Base-by-base conservation (phyloP, 1,140 invertebrate species). In the Sarcophaga bullata region DNA sequence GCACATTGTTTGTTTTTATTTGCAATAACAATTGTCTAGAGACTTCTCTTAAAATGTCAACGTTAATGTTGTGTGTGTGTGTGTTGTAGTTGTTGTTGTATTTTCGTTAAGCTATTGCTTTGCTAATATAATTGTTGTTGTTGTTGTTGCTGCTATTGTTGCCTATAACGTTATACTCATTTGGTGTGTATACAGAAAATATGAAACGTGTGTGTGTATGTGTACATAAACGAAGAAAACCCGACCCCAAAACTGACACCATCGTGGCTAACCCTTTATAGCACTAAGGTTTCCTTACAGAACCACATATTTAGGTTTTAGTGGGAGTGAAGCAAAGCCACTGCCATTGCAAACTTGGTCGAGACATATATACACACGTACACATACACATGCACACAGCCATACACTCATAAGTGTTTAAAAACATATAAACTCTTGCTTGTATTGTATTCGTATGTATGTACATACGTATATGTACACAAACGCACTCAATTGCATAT, bases 231-330 rank as follows among this genome's bases (percentile, higher is more conserved):
- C 84, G 84, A 87, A 88, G 86, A 87, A 88, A 86, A 85, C 86
- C 86, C 85, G 85, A 89, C 86, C 88, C 88, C 86, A 88, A 81
- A 89, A 89, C 86, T 89, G 87, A 89, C 85, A 88, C 88, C 88
- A 89, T 87, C 87, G 88, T 86, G 88, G 88, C 88, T 90, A 90
- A 90, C 88, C 88, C 88, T 90, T 90, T 90, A 90, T 90, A 88
- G 88, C 88, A 90, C 88, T 90, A 89, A 88, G 87, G 88, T 88
- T 90, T 90, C 88, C 88, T 90, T 90, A 90, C 88, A 90, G 88
- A 87, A 90, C 88, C 88, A 88, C 88, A 90, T 90, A 90, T 90
- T 90, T 90, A 90, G 88, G 88, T 89, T 89, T 88, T 88, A 82
- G 83, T 84, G 84, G 81, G 84, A 82, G 84, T 81, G 81, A 82